Evolutionary conservation across 2,888 invertebrate genomes (phyloP).

Genomic region (Dilophus febrilis): DNA sequence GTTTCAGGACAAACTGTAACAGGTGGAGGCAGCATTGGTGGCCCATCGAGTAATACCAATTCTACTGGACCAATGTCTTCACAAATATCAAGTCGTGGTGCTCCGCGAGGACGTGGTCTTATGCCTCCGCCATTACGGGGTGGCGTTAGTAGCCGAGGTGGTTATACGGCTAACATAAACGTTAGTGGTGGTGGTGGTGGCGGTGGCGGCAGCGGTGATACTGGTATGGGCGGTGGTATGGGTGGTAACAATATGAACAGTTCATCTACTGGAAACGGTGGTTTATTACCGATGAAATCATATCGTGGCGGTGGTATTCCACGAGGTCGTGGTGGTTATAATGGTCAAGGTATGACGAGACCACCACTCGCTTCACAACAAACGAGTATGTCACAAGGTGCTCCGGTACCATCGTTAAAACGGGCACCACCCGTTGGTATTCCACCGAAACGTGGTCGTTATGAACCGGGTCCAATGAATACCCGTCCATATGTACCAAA

Average conservation of each 20-base stretch:
- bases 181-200: slow-evolving; percentile 2
- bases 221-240: background rate
- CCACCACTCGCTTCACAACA: slow-evolving; percentile 23
- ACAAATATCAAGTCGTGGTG: slow-evolving; percentile 13
- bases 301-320: slow-evolving; percentile 3
- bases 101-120: slow-evolving; percentile 23
- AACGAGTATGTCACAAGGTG: slow-evolving; percentile 27
- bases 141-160: background rate
- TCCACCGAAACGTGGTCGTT: slow-evolving; percentile 28
- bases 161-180: slow-evolving; percentile 4
- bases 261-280: background rate
- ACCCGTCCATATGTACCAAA: slow-evolving; percentile 2
- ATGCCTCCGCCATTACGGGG: slow-evolving; percentile 19
- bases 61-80: background rate
- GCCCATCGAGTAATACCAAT: background rate
- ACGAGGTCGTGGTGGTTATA: slow-evolving; percentile 9
- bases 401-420: slow-evolving; percentile 27
- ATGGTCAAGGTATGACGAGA: slow-evolving; percentile 22
- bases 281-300: slow-evolving; percentile 13
- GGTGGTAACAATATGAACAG: too few relatives aligned
- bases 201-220: background rate
- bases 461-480: slow-evolving; percentile 26
- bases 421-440: slow-evolving; percentile 27
- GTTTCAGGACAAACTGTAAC: too few relatives aligned
- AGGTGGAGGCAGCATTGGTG: too few relatives aligned